Base-by-base conservation (phyloP, 2,797 vertebrate species). In the Parauchenoglanis punctatus region DNA sequence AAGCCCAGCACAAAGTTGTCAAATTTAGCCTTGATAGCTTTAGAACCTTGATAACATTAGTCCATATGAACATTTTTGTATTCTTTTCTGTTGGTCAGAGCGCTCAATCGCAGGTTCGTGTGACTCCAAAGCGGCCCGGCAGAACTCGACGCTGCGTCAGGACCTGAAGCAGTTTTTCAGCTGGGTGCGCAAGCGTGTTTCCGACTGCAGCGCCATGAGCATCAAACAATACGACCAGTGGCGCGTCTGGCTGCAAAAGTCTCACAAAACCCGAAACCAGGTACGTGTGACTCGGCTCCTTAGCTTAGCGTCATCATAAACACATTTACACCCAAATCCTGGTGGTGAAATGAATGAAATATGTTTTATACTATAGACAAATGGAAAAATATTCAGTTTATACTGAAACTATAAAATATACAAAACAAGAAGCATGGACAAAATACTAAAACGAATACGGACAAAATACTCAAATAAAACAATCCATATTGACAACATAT, bases 91-190 rank as follows among this genome's bases (percentile, higher is more conserved):
- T 31, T 85, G 56, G 20, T 4, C 92, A 98, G 97, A 97, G 89
- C 95, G 96, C 65, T 88, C 94, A 75, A 90, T 94, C 92, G 93
- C 93, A 0, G 96, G 96, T 83, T 96, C 96, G 49, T 96, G 96
- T 10, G 96, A 96, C 93, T 95, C 96, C 31, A 96, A 96, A 92
- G 95, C 89, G 12, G 10, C 92, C 75, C 2, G 92, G 83, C 91
- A 95, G 94, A 99, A 99, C 96, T 98, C 97, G 85, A 99, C 97
- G 13, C 94, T 99, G 68, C 96, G 98, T 54, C 93, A 98, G 91
- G 98, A 99, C 95, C 95, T 99, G 91, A 99, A 99, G 95, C 98
- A 99, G 96, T 99, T 99, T 91, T 98, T 99, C n/a, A 97, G 98
- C 88, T 99, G 98, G 98, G 97, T 98, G 90, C 97, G 98, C 91